phyloP scores from a whole-genome alignment of 2,113 vertebrate genomes.

The Psephotus haematonotus region DNA sequence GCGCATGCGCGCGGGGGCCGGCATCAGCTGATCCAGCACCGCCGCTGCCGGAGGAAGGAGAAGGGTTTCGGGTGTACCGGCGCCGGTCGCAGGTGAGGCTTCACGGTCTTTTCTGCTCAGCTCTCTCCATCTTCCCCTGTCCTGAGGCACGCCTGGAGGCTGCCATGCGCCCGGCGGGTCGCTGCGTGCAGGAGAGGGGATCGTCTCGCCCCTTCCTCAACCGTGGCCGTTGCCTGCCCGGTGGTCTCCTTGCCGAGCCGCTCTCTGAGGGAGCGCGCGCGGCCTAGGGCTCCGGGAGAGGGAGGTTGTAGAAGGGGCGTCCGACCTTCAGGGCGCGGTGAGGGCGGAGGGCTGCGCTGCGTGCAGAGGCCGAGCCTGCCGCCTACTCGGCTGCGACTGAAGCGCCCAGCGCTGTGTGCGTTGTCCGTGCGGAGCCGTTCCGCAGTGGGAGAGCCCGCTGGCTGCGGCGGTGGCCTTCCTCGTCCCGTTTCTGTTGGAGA shows the following conservation, averaged over 20 bases:
- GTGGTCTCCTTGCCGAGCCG: too few species aligned
- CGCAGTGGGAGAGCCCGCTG: not conserved
- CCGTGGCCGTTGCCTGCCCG: not conserved
- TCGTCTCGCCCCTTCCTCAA: not conserved
- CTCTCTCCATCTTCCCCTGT: not conserved
- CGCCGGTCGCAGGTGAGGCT: not conserved
- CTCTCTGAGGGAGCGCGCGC: not conserved
- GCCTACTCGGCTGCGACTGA: too few species aligned
- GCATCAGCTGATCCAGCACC: slow-evolving; percentile 17
- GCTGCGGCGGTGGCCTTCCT: not conserved
- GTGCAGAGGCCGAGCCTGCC: not conserved
- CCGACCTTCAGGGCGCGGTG: not conserved
- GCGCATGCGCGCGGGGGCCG: not conserved
- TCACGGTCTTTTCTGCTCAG: fast-evolving
- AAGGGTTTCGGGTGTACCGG: not conserved
- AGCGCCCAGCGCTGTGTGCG: not conserved
- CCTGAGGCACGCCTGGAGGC: fast-evolving
- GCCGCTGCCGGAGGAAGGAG: not conserved
- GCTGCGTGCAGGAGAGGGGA: too few species aligned
- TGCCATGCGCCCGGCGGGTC: not conserved
- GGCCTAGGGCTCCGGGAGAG: not conserved
- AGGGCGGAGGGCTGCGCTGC: not conserved
- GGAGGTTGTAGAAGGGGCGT: too few species aligned
- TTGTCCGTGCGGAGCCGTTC: not conserved
- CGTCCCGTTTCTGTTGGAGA: fast-evolving